phyloP scores from a whole-genome alignment of 1,140 invertebrate genomes.

The Trypoxylus dichotomus region DNA sequence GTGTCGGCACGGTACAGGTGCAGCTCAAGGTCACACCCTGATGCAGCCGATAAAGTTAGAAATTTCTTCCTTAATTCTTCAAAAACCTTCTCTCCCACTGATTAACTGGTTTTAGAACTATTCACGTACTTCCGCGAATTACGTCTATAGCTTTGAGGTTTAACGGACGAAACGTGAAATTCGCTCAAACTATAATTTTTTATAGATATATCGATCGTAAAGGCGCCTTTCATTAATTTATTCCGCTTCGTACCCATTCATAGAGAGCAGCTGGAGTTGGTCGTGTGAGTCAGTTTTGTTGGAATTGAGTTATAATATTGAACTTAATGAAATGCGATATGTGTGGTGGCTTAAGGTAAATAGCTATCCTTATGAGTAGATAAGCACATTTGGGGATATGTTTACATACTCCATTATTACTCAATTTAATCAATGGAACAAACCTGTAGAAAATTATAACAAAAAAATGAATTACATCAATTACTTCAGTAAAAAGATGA shows the following conservation, averaged over 20 bases:
- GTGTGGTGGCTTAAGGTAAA: background rate
- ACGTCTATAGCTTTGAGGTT: background rate
- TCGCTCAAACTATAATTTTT: background rate
- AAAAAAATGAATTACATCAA: background rate
- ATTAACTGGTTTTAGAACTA: background rate
- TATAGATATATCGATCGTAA: background rate
- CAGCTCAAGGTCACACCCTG: background rate
- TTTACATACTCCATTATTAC: background rate
- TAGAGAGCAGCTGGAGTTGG: background rate
- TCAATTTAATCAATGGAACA: background rate
- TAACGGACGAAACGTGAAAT: background rate
- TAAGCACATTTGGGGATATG: background rate
- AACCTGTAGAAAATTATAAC: background rate
- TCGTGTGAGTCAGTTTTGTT: background rate
- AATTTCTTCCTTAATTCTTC: slow-evolving; percentile 7
- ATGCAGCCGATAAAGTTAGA: background rate
- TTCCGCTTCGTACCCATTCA: background rate
- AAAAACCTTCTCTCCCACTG: background rate
- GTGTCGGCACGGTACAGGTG: slow-evolving; percentile 4
- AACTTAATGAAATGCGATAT: background rate
- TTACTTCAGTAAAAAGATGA: no score
- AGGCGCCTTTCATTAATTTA: background rate
- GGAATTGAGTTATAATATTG: background rate
- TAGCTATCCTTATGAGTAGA: background rate
- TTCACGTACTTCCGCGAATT: background rate